Evolutionary conservation across 2,797 vertebrate genomes (phyloP).

Genomic region (Myotis vivesi): DNA sequence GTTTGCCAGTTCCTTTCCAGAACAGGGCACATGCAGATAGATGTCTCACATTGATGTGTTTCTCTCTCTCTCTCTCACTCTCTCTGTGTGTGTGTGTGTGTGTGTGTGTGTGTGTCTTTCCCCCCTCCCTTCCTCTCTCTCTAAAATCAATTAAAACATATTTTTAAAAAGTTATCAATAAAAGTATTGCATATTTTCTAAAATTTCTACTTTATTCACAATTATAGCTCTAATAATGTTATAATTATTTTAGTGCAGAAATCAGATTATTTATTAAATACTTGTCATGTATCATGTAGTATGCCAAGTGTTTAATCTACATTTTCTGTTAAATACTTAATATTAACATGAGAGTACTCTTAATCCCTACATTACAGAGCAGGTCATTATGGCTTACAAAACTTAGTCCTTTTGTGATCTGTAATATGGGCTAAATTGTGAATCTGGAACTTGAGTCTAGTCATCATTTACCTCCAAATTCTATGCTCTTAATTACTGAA

Average conservation of each 20-base stretch:
- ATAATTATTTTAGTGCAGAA: slow-evolving; percentile 3
- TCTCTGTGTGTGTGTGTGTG: no score
- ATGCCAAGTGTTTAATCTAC: not conserved
- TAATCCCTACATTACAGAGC: not conserved
- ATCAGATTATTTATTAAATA: not conserved
- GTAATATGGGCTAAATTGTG: not conserved
- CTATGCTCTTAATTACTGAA: not conserved
- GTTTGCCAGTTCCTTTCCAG: no score
- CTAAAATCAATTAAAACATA: no score
- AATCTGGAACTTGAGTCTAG: not conserved
- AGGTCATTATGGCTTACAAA: not conserved
- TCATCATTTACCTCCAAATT: not conserved
- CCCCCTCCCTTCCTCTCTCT: no score
- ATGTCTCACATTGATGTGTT: not conserved
- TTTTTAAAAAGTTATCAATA: no score
- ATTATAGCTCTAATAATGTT: not conserved
- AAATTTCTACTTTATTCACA: not conserved
- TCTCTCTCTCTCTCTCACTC: not conserved
- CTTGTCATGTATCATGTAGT: not conserved
- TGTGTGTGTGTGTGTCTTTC: no score
- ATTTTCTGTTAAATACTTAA: slow-evolving; percentile 3
- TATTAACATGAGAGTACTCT: not conserved
- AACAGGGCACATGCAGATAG: no score
- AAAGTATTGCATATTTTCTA: not conserved
- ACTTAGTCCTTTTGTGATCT: not conserved